Evolutionary conservation across 2,797 vertebrate species (phyloP).

Genomic region (Iguana delicatissima): DNA sequence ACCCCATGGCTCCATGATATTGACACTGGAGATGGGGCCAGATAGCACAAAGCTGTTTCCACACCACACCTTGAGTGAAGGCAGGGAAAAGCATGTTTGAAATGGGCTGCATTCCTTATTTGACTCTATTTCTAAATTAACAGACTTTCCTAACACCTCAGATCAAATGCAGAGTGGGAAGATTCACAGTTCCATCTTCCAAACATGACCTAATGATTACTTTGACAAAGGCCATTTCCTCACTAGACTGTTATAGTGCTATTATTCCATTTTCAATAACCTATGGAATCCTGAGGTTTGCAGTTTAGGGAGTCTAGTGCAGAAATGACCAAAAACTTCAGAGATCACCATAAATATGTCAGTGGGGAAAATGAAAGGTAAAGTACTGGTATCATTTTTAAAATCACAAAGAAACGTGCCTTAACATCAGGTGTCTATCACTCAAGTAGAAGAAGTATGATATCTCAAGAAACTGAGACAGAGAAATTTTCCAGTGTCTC

Average conservation of each 20-base stretch:
- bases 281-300: no score
- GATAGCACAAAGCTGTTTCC: background rate
- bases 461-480: background rate
- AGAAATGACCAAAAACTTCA: background rate
- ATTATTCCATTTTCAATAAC: no score
- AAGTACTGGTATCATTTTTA: background rate
- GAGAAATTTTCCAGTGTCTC: background rate
- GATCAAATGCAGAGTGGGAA: background rate
- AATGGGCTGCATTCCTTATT: background rate
- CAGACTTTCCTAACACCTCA: background rate
- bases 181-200: background rate
- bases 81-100: background rate
- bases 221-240: background rate
- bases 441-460: background rate
- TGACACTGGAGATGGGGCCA: background rate
- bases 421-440: background rate
- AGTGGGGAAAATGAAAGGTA: background rate
- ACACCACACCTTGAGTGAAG: background rate
- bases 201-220: background rate
- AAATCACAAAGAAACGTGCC: background rate
- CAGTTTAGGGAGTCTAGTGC: no score
- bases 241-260: no score
- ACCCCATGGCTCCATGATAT: no score
- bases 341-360: background rate
- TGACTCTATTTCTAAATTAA: background rate